phyloP scores from a whole-genome alignment of 2,888 invertebrate species.

The Pseudococcus jackbeardsleyi region DNA sequence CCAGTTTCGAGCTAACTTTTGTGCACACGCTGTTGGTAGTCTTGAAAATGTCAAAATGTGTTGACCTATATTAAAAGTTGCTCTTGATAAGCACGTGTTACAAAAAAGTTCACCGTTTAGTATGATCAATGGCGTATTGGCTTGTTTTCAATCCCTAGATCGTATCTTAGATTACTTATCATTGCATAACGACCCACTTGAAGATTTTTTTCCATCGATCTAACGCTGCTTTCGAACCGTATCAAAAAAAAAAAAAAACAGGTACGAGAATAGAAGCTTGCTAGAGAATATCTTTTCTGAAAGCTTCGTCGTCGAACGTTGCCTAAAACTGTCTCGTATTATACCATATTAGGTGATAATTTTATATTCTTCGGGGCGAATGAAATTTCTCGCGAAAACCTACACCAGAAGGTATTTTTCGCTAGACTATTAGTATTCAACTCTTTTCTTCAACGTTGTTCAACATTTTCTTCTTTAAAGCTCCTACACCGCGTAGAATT shows the following conservation, averaged over 20 bases:
- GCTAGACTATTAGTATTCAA: not conserved
- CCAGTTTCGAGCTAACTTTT: not conserved
- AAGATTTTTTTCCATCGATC: not conserved
- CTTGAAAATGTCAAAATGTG: conserved; percentile 29
- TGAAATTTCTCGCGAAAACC: not conserved
- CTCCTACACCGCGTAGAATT: not conserved
- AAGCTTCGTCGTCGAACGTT: not conserved
- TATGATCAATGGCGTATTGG: conserved; percentile 33
- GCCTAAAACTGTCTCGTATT: conserved; percentile 3
- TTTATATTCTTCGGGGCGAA: not conserved
- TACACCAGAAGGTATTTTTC: not conserved
- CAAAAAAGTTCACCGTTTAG: not conserved
- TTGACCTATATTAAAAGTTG: conserved; percentile 37
- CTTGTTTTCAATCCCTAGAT: not conserved
- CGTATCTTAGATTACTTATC: not conserved
- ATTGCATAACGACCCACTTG: not conserved
- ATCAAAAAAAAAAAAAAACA: not conserved
- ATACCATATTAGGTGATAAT: conserved; percentile 31
- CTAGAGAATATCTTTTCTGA: not conserved
- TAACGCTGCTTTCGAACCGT: not conserved
- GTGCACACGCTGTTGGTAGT: not conserved
- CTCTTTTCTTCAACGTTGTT: conserved; percentile 27
- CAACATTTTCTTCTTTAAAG: conserved; percentile 19
- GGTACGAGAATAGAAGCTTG: not conserved
- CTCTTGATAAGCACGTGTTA: not conserved